A percentile compares a stretch with the other conserved stretches of the same genome.
phyloP scores from a whole-genome alignment of 2,113 vertebrate genomes.

The Picathartes gymnocephalus region DNA sequence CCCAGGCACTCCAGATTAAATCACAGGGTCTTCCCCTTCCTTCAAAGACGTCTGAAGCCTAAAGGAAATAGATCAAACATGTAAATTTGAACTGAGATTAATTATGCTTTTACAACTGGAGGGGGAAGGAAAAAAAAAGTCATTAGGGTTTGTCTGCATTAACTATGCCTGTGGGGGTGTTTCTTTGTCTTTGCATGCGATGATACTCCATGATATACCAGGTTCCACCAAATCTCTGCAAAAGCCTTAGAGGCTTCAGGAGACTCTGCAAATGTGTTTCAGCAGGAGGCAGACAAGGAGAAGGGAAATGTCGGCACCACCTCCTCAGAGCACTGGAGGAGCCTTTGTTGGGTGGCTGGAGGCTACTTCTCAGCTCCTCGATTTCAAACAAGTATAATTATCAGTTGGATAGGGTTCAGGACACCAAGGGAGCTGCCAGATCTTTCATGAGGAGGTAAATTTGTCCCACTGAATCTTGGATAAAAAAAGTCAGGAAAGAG shows the following conservation, averaged over 20 bases:
- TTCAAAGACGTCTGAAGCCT: conserved; percentile 9
- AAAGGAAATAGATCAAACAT: conserved; percentile 48
- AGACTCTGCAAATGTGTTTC: conserved; percentile 6
- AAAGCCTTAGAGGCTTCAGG: conserved; percentile 45
- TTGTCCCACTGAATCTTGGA: not conserved
- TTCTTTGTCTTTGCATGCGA: conserved; percentile 20
- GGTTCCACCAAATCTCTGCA: conserved; percentile 18
- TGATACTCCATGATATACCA: conserved; percentile 12
- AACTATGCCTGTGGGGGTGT: not conserved
- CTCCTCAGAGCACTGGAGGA: not conserved
- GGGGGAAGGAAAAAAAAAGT: not conserved
- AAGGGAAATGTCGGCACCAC: not conserved
- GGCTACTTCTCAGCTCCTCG: conserved; percentile 14
- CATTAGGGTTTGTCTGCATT: not conserved
- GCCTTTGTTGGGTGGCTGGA: conserved; percentile 54
- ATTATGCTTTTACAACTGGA: conserved; percentile 6
- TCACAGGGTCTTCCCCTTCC: not conserved
- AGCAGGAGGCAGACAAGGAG: conserved; percentile 29
- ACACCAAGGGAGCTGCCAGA: conserved; percentile 47
- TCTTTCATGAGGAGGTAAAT: conserved; percentile 30
- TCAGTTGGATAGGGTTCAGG: conserved; percentile 59
- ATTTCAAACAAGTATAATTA: conserved; percentile 66
- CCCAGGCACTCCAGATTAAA: not conserved
- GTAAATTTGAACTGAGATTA: conserved; percentile 36
- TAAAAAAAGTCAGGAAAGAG: not conserved